Evolutionary conservation across 2,797 vertebrate species (phyloP).

Genomic region (Eulemur rubriventer): DNA sequence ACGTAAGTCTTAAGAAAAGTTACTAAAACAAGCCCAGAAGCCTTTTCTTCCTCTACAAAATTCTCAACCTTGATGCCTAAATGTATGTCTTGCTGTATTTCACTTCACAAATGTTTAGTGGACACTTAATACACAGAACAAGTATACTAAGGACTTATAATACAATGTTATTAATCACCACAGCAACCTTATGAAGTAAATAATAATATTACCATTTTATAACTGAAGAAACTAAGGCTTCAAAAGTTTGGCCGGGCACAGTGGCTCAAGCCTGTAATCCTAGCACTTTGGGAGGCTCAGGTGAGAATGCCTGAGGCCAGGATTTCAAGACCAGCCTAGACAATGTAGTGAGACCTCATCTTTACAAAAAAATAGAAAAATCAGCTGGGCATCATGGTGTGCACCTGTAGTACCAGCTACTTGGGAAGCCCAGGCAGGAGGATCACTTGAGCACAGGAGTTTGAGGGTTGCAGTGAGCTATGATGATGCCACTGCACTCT

Average conservation of each 20-base stretch:
- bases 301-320: background rate
- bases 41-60: constrained; percentile 7
- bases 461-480: background rate
- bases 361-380: background rate
- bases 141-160: background rate
- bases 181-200: background rate
- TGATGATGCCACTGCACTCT: background rate
- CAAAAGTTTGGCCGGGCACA: background rate
- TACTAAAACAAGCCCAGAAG: background rate
- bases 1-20: background rate
- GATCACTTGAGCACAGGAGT: background rate
- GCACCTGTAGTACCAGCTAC: background rate
- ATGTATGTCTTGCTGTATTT: background rate
- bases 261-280: background rate
- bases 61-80: background rate
- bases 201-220: constrained; percentile 41
- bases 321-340: background rate
- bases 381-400: background rate
- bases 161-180: constrained; percentile 6
- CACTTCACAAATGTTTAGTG: constrained; percentile 37
- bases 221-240: background rate
- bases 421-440: background rate
- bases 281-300: background rate
- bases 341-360: background rate
- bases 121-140: background rate